Conservation (phyloP, 2,113 vertebrate genomes). For the Gadus chalcogrammus region DNA sequence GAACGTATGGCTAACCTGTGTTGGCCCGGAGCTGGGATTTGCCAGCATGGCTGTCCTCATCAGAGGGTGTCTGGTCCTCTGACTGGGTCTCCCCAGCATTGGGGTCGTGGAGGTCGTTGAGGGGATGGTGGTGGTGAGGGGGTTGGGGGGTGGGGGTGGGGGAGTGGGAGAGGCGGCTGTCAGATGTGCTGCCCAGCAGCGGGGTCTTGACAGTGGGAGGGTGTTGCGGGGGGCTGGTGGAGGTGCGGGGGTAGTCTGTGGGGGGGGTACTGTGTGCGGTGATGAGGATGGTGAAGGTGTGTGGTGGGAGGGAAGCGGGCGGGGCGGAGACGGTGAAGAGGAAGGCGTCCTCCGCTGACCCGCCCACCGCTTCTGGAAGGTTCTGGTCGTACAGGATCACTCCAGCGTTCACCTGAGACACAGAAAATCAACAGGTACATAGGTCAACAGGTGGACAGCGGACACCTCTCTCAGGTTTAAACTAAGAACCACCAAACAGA, state of each 20-base stretch:
- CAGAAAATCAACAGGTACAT: not conserved
- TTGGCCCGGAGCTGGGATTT: slow-evolving; percentile 65
- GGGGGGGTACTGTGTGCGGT: slow-evolving; percentile 61
- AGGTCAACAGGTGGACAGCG: not conserved
- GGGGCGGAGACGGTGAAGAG: slow-evolving; percentile 76
- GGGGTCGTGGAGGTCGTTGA: not conserved
- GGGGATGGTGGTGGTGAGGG: not conserved
- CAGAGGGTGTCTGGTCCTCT: slow-evolving; percentile 39
- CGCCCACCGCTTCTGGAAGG: slow-evolving; percentile 60
- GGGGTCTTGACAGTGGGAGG: slow-evolving; percentile 41
- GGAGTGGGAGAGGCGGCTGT: not conserved
- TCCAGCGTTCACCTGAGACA: slow-evolving; percentile 74
- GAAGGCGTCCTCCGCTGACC: slow-evolving; percentile 78
- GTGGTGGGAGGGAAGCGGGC: slow-evolving; percentile 74
- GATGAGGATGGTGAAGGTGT: slow-evolving; percentile 78
- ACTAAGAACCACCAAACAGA: no score
- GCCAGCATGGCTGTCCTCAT: slow-evolving; percentile 21
- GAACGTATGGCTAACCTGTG: not conserved
- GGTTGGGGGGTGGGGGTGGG: not conserved
- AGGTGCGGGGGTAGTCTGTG: slow-evolving; percentile 32
- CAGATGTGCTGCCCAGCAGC: slow-evolving; percentile 80
- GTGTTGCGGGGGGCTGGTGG: slow-evolving; percentile 46
- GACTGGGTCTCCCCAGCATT: slow-evolving; percentile 41
- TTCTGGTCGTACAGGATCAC: slow-evolving; percentile 78
- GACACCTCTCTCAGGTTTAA: not conserved